Base-by-base conservation (phyloP, 1,140 invertebrate species). In the Drosophila bocki region DNA sequence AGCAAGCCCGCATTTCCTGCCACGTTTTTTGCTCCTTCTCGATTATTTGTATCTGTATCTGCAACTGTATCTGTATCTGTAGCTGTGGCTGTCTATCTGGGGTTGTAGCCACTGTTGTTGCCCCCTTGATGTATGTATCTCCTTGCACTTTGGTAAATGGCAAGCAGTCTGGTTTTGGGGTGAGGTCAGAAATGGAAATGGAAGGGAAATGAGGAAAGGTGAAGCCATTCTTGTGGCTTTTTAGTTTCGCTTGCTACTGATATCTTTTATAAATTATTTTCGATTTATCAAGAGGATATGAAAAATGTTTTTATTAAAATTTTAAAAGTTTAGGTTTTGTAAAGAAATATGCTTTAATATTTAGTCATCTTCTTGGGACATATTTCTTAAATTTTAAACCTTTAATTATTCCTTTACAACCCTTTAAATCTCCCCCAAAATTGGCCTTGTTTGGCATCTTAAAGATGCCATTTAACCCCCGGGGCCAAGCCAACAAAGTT, bases 1-100 rank as follows among this genome's bases (percentile, higher is more conserved):
- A 90, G 85, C 85, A 85, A 90, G 85, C 85, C 83, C 85, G 85
- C 81, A 90, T 90, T 90, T 90, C 85, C 85, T 90, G 85, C 85
- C 85, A 90, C 85, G 85, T 90, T 90, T 88, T 88, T 64, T 67
- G 70, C 69, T 60, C 37, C 58, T 51, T 63, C 58, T 45, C 50
- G 67, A 71, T 65, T 64, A 57, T 70, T 61, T 57, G 75, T 82
- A 71, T 67, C 72, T 71, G 67, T 77, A 70, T 78, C 81, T 83
- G 58, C 59, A 79, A 63, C 58, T 78, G 80, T 69, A 69, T 12
- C 42, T 75, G 59, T 59, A 44, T 13, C 45, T 48, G 19, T 47
- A 1, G 45, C 45, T 26, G 19, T 15, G 19, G 48, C 57, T 65
- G 51, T 82, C 41, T 76, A 61, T 56, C 47, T 75, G 61, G 42